Evolutionary conservation across 2,113 vertebrate species (phyloP).

Genomic region (Dermatemys mawii): DNA sequence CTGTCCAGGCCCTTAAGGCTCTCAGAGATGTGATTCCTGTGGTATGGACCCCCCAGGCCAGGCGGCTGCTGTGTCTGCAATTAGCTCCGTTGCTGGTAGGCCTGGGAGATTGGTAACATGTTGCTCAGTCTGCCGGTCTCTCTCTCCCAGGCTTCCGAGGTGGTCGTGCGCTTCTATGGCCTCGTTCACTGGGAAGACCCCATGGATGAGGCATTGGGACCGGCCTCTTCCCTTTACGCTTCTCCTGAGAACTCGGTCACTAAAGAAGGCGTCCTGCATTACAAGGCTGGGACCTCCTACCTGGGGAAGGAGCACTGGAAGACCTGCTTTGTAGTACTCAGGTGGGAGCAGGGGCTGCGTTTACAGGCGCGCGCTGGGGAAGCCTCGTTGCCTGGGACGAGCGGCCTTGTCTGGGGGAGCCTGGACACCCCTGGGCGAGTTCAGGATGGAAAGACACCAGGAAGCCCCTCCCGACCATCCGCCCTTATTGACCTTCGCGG

Average conservation of each 20-base stretch:
- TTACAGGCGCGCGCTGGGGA: background rate
- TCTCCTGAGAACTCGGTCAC: constrained; percentile 58
- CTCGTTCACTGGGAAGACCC: constrained; percentile 98
- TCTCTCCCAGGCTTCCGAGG: constrained; percentile 78
- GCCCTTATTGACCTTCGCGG: background rate
- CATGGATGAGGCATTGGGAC: constrained; percentile 82
- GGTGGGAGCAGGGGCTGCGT: constrained; percentile 71
- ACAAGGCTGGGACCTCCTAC: constrained; percentile 90
- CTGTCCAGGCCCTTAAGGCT: background rate
- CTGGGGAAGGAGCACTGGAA: constrained; percentile 97
- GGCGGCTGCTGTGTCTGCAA: background rate
- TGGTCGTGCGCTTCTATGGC: constrained; percentile 89
- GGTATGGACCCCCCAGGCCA: background rate
- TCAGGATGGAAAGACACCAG: background rate
- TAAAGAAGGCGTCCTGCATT: constrained; percentile 91
- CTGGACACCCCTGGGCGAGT: background rate
- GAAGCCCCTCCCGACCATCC: background rate
- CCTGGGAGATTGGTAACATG: background rate
- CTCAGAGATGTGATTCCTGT: background rate
- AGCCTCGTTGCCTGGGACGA: background rate
- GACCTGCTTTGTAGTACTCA: constrained; percentile 93
- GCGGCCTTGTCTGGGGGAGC: background rate
- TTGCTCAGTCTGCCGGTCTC: background rate
- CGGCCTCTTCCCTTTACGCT: constrained; percentile 52
- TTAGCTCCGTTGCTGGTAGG: background rate